These are phyloP conservation scores for Xylota segnis DNA, from an alignment of 2,888 invertebrate genomes.

Conservation along the genomic window DNA sequence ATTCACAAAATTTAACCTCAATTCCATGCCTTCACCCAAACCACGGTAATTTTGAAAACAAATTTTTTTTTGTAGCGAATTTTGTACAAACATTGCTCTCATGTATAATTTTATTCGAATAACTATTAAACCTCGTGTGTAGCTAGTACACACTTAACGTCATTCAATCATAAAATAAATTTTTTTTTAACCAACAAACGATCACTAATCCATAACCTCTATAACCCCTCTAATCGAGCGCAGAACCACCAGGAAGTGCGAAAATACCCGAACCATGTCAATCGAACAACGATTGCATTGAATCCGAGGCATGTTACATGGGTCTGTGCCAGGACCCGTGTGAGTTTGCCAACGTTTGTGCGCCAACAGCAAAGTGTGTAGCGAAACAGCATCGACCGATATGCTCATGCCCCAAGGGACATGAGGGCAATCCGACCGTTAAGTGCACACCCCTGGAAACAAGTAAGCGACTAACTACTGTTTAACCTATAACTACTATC, in stretches of 20 bases:
- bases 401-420: conserved; percentile 92
- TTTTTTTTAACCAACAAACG: conserved; percentile 55
- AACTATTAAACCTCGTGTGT: conserved; percentile 26
- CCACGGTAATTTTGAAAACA: conserved; percentile 15
- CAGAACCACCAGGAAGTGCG: conserved; percentile 89
- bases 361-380: conserved; percentile 90
- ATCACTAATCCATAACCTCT: conserved; percentile 50
- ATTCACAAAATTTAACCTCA: conserved; percentile 3
- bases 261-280: conserved; percentile 92
- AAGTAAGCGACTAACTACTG: conserved; percentile 87
- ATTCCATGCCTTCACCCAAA: conserved; percentile 34
- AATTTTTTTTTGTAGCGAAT: conserved; percentile 24
- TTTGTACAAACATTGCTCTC: conserved; percentile 72
- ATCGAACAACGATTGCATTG: conserved; percentile 93
- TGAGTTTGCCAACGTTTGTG: conserved; percentile 92
- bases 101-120: conserved; percentile 22
- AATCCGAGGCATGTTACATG: conserved; percentile 93
- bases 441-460: conserved; percentile 91
- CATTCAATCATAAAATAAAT: conserved; percentile 40
- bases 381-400: conserved; percentile 93
- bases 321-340: conserved; percentile 93
- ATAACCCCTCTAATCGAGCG: conserved; percentile 65
- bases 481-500: conserved; percentile 29
- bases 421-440: conserved; percentile 92
- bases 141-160: conserved; percentile 48